Evolutionary conservation across 2,797 vertebrate genomes (phyloP).

Genomic region (Lacerta agilis): DNA sequence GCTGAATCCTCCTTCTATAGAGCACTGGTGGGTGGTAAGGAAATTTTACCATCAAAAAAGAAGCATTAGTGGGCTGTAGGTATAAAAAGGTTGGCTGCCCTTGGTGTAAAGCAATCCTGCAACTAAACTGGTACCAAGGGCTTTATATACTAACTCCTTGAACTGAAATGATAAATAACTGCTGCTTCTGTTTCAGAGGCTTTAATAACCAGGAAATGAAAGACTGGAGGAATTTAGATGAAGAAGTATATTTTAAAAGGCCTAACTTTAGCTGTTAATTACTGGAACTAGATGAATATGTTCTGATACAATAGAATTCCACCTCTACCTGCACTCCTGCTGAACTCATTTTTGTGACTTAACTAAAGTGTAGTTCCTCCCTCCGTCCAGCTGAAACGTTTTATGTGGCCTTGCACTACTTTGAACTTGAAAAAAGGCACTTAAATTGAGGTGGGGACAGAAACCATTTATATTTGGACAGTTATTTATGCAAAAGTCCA

Average conservation of each 20-base stretch:
- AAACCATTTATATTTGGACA: neutral
- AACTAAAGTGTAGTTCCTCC: neutral
- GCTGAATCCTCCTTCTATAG: too few relatives aligned
- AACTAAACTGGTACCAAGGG: too few relatives aligned
- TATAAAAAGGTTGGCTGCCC: too few relatives aligned
- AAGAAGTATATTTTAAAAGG: neutral
- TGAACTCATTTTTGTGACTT: neutral
- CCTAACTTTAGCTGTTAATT: constrained; percentile 10
- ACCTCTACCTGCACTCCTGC: neutral
- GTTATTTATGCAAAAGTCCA: neutral
- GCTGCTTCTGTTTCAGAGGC: neutral
- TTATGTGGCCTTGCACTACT: neutral
- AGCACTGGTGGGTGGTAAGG: too few relatives aligned
- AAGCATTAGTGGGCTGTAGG: too few relatives aligned
- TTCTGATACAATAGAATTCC: constrained; percentile 3
- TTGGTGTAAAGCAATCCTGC: too few relatives aligned
- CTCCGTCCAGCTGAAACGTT: neutral
- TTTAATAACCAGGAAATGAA: constrained; percentile 18
- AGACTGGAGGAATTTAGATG: neutral
- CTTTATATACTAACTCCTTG: too few relatives aligned
- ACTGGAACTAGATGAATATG: neutral
- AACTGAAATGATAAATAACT: constrained; percentile 25
- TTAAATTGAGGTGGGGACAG: neutral
- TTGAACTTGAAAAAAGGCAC: constrained; percentile 1
- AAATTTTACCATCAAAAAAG: too few relatives aligned